Evolutionary conservation across 2,797 vertebrate species (phyloP).

Genomic region (Parauchenoglanis ngamensis): DNA sequence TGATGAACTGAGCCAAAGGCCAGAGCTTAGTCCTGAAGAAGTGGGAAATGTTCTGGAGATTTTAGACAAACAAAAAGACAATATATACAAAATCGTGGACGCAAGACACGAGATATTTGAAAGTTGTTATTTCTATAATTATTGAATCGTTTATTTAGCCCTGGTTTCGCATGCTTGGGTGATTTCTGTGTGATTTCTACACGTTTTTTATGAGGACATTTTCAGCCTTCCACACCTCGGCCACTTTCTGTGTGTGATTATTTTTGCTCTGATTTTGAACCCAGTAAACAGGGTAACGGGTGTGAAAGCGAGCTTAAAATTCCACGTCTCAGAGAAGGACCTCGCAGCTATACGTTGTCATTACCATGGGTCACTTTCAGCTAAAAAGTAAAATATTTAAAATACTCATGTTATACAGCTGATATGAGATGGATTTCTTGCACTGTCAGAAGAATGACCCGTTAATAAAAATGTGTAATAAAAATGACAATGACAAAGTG

Average conservation of each 20-base stretch:
- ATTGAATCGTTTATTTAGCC: background rate
- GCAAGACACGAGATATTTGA: background rate
- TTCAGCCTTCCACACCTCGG: background rate
- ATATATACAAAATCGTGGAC: background rate
- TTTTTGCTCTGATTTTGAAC: background rate
- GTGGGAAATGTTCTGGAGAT: background rate
- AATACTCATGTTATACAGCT: background rate
- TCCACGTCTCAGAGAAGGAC: background rate
- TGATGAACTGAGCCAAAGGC: background rate
- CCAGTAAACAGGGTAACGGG: background rate
- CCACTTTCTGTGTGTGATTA: background rate
- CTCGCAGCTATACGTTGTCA: background rate
- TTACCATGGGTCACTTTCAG: background rate
- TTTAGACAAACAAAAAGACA: background rate
- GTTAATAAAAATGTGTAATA: background rate
- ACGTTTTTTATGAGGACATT: background rate
- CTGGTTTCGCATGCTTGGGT: background rate
- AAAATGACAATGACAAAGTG: background rate
- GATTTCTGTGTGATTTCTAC: background rate
- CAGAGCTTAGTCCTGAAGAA: background rate
- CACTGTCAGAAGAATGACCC: background rate
- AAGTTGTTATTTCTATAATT: background rate
- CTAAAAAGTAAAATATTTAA: background rate
- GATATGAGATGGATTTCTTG: background rate
- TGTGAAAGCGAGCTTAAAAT: background rate